Conservation (phyloP, 2,113 vertebrate genomes). For the Pterocles orientalis region DNA sequence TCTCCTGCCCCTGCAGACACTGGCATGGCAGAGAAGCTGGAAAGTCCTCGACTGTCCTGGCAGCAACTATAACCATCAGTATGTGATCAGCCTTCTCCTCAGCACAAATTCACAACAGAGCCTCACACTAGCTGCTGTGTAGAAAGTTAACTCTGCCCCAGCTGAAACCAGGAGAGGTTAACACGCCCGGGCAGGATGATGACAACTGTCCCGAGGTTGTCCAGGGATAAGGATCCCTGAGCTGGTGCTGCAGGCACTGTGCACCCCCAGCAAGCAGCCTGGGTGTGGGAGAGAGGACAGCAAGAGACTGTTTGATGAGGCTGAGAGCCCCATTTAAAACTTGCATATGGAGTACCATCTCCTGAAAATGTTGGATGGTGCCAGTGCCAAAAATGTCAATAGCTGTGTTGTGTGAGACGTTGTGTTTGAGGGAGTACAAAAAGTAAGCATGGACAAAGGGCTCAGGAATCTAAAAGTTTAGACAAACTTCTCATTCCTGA, state of each 20-base stretch:
- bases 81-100: too few species aligned
- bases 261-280: background rate
- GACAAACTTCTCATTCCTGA: background rate
- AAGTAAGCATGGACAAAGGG: fast-evolving
- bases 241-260: background rate
- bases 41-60: too few species aligned
- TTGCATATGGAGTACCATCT: background rate
- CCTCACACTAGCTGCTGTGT: too few species aligned
- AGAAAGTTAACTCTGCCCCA: too few species aligned
- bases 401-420: background rate
- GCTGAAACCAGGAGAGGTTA: background rate
- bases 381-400: background rate
- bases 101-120: too few species aligned
- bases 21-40: too few species aligned
- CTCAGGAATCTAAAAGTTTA: background rate
- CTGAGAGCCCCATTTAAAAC: background rate
- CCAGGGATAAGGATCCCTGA: background rate
- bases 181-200: fast-evolving
- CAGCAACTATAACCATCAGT: too few species aligned
- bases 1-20: too few species aligned
- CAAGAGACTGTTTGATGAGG: fast-evolving
- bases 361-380: background rate
- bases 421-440: background rate
- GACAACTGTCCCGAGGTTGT: background rate
- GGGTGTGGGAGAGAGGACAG: background rate